Conservation (phyloP, 2,888 invertebrate genomes). For the Cremastinae sp. region DNA sequence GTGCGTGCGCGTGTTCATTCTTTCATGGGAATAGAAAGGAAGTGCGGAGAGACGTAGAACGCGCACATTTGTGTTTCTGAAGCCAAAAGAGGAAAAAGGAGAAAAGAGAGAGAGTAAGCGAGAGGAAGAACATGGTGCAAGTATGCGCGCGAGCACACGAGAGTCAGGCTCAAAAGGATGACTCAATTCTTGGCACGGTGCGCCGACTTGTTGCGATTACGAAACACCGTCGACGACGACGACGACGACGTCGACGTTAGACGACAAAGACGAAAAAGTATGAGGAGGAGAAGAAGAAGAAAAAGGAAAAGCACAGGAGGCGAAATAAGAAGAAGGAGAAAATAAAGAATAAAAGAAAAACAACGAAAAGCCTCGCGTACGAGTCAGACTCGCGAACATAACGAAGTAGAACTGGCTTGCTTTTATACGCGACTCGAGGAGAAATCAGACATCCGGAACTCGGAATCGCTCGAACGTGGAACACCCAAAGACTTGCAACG, state of each 20-base stretch:
- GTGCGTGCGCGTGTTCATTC: too few species aligned
- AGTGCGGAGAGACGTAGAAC: not conserved
- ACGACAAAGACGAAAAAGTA: too few species aligned
- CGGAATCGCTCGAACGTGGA: slow-evolving; percentile 60
- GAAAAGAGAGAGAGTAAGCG: slow-evolving; percentile 17
- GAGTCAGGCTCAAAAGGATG: slow-evolving; percentile 64
- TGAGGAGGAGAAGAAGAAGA: not conserved
- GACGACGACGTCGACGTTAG: slow-evolving; percentile 37
- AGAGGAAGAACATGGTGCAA: slow-evolving; percentile 45
- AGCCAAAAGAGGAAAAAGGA: slow-evolving; percentile 16
- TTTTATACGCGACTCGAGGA: slow-evolving; percentile 31
- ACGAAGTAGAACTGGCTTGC: slow-evolving; percentile 48
- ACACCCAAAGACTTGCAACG: slow-evolving; percentile 51
- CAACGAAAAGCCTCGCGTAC: slow-evolving; percentile 31
- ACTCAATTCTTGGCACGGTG: slow-evolving; percentile 74
- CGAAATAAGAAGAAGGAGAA: not conserved
- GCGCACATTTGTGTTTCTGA: not conserved
- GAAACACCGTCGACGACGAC: slow-evolving; percentile 54
- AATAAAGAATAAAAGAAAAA: slow-evolving; percentile 9
- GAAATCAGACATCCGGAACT: slow-evolving; percentile 62
- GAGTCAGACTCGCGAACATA: slow-evolving; percentile 25
- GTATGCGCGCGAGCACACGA: slow-evolving; percentile 42
- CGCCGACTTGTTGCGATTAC: slow-evolving; percentile 67
- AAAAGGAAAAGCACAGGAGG: not conserved
- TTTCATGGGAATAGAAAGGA: not conserved